These are phyloP conservation scores for Bombylius major DNA, from an alignment of 2,888 invertebrate genomes.

Conservation along the genomic window DNA sequence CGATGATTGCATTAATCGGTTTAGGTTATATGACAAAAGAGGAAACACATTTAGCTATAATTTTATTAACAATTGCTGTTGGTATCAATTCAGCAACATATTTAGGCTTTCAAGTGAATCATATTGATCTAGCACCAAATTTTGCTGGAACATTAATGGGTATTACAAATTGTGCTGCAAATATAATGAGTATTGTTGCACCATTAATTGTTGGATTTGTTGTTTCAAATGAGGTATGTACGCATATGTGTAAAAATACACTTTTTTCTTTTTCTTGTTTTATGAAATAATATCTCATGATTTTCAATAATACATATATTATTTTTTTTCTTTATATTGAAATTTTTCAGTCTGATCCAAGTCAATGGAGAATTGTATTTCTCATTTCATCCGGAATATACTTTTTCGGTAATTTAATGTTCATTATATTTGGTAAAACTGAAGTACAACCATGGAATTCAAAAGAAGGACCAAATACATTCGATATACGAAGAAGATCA, in stretches of 20 bases:
- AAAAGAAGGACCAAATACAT: neutral
- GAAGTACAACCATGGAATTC: constrained; percentile 57
- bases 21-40: constrained; percentile 41
- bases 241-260: too few relatives aligned
- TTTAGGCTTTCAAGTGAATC: constrained; percentile 68
- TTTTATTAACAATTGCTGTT: constrained; percentile 55
- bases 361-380: constrained; percentile 64
- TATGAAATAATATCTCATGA: too few relatives aligned
- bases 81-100: constrained; percentile 64
- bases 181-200: constrained; percentile 65
- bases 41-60: constrained; percentile 42
- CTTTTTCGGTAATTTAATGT: constrained; percentile 54
- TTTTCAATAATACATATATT: neutral
- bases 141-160: constrained; percentile 78
- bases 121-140: constrained; percentile 74
- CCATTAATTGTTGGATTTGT: constrained; percentile 60
- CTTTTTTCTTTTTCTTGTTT: too few relatives aligned
- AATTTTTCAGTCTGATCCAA: constrained; percentile 41
- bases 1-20: constrained; percentile 52
- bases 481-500: constrained; percentile 4
- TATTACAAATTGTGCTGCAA: constrained; percentile 67
- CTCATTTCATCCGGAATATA: constrained; percentile 59
- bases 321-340: neutral
- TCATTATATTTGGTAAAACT: constrained; percentile 53
- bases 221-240: constrained; percentile 50